These are phyloP conservation scores for Trichosurus vulpecula DNA, from an alignment of 2,797 vertebrate genomes.

Conservation along the genomic window DNA sequence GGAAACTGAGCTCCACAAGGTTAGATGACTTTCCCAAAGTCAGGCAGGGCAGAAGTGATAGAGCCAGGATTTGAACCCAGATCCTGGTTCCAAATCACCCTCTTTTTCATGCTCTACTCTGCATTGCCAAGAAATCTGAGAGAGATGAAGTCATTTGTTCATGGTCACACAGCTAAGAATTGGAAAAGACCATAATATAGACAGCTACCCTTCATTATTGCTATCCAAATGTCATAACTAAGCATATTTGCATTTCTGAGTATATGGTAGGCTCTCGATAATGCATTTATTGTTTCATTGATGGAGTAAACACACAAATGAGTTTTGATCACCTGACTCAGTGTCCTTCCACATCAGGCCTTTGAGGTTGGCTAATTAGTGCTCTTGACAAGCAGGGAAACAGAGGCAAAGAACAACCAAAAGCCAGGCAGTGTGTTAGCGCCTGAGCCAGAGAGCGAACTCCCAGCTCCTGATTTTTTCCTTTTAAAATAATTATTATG, in stretches of 20 bases:
- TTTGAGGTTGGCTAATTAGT: not conserved
- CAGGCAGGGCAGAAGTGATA: not conserved
- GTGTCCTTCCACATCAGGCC: not conserved
- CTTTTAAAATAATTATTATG: not conserved
- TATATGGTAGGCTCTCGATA: not conserved
- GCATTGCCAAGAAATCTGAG: not conserved
- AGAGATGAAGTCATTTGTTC: not conserved
- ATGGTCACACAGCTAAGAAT: not conserved
- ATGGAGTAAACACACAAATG: slow-evolving; percentile 4
- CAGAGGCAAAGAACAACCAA: slow-evolving; percentile 1
- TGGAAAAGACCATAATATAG: not conserved
- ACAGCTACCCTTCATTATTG: not conserved
- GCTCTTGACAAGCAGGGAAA: not conserved
- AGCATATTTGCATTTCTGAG: not conserved
- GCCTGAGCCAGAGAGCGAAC: slow-evolving; percentile 16
- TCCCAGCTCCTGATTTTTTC: not conserved
- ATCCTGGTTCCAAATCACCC: not conserved
- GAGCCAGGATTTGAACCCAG: not conserved
- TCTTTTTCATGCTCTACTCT: not conserved
- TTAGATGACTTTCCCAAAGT: slow-evolving; percentile 11
- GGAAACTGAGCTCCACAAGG: not conserved
- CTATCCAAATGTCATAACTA: not conserved
- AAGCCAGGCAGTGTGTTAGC: slow-evolving; percentile 27
- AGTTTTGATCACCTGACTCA: not conserved
- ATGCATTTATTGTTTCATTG: not conserved